Conservation (phyloP, 2,113 vertebrate genomes). For the Cephalopholis sonnerati region DNA sequence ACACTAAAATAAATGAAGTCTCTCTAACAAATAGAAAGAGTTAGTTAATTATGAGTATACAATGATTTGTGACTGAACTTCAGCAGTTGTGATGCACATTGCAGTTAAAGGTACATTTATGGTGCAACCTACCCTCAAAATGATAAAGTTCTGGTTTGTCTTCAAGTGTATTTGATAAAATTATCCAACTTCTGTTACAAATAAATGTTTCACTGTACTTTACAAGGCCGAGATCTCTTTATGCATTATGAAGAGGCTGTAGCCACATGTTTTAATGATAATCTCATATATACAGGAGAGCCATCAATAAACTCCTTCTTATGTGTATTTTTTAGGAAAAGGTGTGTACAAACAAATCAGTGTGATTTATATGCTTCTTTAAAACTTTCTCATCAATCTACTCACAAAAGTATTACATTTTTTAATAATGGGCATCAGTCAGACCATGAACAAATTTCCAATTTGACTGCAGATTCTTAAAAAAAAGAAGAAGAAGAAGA, state of each 20-base stretch:
- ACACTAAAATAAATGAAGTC: constrained; percentile 14
- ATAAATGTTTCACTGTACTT: not conserved
- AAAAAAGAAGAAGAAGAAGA: no score
- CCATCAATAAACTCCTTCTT: no score
- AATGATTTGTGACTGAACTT: not conserved
- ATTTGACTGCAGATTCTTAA: no score
- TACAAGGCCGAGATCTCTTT: not conserved
- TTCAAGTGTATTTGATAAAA: not conserved
- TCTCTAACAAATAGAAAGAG: not conserved
- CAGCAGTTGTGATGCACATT: not conserved
- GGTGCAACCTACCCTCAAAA: not conserved
- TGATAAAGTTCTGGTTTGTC: not conserved
- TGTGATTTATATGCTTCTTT: no score
- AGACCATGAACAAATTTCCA: no score
- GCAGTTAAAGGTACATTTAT: not conserved
- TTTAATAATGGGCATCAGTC: no score
- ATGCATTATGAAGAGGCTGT: not conserved
- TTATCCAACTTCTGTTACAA: not conserved
- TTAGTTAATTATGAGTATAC: not conserved
- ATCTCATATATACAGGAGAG: not conserved
- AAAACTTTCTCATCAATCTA: no score
- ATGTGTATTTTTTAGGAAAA: no score
- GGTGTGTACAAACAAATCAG: no score
- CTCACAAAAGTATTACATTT: no score
- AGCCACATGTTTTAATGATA: not conserved